Percentiles rank a stretch among this genome's conserved stretches.
These are phyloP conservation scores for Melinopterus prodromus DNA, from an alignment of 2,888 invertebrate species.

Conservation along the genomic window DNA sequence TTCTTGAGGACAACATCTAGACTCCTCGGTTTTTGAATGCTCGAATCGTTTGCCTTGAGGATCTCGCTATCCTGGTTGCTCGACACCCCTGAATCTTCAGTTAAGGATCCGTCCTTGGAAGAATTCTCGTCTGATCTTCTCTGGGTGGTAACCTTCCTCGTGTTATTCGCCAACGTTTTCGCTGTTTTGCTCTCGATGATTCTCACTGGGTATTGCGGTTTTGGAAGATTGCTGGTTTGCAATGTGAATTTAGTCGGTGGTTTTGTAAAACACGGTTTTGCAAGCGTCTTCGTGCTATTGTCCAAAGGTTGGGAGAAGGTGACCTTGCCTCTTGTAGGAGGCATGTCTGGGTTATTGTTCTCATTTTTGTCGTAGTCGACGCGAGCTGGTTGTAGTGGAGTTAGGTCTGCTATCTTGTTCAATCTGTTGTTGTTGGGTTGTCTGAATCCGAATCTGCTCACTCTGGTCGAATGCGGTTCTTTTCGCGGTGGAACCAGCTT, in stretches of 20 bases:
- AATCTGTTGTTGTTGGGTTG: constrained; percentile 71
- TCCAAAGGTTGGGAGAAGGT: constrained; percentile 35
- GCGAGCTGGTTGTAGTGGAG: constrained; percentile 50
- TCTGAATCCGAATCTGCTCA: constrained; percentile 82
- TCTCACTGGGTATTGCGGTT: constrained; percentile 75
- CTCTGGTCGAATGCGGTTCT: constrained; percentile 68
- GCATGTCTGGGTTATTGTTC: constrained; percentile 36
- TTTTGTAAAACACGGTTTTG: constrained; percentile 19
- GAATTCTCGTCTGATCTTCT: constrained; percentile 52
- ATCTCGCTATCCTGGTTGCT: constrained; percentile 43
- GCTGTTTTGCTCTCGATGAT: constrained; percentile 73
- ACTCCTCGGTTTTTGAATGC: constrained; percentile 68
- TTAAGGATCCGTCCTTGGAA: constrained; percentile 68
- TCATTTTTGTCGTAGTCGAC: constrained; percentile 48
- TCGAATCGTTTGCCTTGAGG: constrained; percentile 19
- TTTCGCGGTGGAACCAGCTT: constrained; percentile 72
- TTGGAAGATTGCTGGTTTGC: constrained; percentile 77
- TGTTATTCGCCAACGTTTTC: constrained; percentile 77
- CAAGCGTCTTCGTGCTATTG: constrained; percentile 37
- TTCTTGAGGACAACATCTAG: constrained; percentile 78
- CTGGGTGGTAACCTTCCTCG: constrained; percentile 63
- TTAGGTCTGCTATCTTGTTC: constrained; percentile 73
- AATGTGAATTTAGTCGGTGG: constrained; percentile 67
- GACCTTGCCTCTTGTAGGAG: constrained; percentile 40
- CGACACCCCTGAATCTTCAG: constrained; percentile 71